Base-by-base conservation (phyloP, 2,888 invertebrate genomes). In the Muscina levida region DNA sequence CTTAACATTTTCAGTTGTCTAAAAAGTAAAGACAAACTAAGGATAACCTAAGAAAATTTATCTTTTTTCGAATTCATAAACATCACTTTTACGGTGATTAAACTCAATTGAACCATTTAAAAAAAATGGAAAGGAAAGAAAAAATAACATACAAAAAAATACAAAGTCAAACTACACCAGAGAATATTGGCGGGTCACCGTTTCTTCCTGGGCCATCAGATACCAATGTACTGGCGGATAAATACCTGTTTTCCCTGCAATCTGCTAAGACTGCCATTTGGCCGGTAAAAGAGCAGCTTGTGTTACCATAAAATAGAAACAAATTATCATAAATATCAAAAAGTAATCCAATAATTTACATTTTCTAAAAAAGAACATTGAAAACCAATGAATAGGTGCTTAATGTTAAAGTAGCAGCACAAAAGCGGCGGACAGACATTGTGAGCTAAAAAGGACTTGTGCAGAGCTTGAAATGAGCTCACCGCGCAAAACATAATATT, bases 241-340 rank as follows among this genome's bases (percentile, higher is more conserved):
- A 1, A 53, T 53, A 53, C 53, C 53, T 53, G 53, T 53, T 53
- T 53, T 24, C 1, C 3, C 53, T 51, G 22, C 2, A n/a, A 11
- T 46, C 1, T 46, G 15, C 46, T 51, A 15, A 15, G 17, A 17
- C 17, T 15, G 10, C 44, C 3, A 51, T 10, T 4, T 1, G 22
- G 19, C 53, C 53, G 11, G 22, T 19, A 22, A 22, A 4, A 13
- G 53, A 53, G 24, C 53, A 53, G 53, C 57, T 44, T 56, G 31
- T 15, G 31, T 65, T 22, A 37, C 24, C 53, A 68, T 68, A 56
- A 68, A 68, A 68, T 68, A 42, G 62, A 72, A 72, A 72, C 73
- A 81, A 81, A 81, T 81, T 81, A 81, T 77, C 80, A 81, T 81
- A 81, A 81, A 81, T 81, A 81, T 74, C 74, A 77, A 17, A 74